These are phyloP conservation scores for Mellivora capensis DNA, from an alignment of 2,113 vertebrate species.

Conservation along the genomic window DNA sequence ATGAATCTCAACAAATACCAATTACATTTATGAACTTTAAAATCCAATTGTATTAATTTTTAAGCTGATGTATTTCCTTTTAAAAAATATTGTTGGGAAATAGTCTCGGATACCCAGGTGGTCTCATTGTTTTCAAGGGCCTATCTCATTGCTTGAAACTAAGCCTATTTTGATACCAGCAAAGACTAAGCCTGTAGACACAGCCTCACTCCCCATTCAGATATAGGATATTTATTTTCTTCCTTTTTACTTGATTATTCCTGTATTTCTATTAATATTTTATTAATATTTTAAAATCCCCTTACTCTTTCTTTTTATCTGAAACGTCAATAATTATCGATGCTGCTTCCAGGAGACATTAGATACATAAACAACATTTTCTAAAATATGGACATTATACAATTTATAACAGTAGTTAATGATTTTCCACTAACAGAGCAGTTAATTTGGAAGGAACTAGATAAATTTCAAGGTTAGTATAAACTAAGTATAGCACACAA, in stretches of 20 bases:
- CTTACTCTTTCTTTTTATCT: neutral
- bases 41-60: neutral
- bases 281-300: neutral
- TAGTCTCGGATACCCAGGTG: neutral
- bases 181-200: neutral
- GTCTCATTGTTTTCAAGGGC: rapidly evolving
- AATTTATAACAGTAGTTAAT: neutral
- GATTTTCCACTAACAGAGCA: neutral
- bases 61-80: neutral
- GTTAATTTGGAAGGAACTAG: neutral
- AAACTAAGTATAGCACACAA: neutral
- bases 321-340: neutral
- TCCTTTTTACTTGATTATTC: neutral
- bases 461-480: neutral
- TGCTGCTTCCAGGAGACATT: neutral
- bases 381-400: neutral
- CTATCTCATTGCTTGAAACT: neutral
- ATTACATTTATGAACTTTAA: neutral
- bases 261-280: neutral
- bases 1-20: neutral
- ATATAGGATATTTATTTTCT: neutral
- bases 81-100: neutral
- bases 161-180: neutral
- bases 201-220: neutral
- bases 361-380: neutral